phyloP scores from a whole-genome alignment of 2,113 vertebrate species.

The Platysteira castanea region DNA sequence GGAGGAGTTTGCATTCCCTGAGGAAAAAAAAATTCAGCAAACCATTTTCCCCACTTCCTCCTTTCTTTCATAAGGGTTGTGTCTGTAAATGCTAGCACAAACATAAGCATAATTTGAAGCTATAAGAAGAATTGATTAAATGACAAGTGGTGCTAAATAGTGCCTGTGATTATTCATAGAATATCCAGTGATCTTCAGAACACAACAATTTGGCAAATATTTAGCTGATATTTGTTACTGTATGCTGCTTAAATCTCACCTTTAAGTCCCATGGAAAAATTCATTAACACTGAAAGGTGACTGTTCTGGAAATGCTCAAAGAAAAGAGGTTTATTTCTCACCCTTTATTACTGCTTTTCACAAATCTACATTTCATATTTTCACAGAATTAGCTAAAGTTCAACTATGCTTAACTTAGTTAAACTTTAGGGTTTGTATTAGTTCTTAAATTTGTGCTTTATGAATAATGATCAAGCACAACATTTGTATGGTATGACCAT shows the following conservation, averaged over 20 bases:
- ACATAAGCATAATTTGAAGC: background rate
- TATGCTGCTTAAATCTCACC: background rate
- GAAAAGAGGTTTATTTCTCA: background rate
- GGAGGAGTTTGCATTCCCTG: background rate
- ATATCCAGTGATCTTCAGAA: constrained; percentile 3
- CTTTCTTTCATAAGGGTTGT: background rate
- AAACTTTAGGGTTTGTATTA: background rate
- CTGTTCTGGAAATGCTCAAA: background rate
- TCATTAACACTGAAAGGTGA: background rate
- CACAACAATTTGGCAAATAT: constrained; percentile 1
- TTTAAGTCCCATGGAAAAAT: background rate
- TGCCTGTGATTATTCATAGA: background rate
- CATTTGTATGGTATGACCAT: background rate
- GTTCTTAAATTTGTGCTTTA: background rate
- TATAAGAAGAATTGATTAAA: constrained; percentile 10
- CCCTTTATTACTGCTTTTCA: background rate
- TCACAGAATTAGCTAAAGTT: background rate
- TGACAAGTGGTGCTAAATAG: background rate
- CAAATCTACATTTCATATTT: background rate
- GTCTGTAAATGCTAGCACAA: background rate
- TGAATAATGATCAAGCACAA: background rate
- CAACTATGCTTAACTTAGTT: background rate
- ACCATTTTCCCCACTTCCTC: background rate
- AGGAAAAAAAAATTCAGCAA: background rate
- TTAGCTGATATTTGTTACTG: background rate